Conservation (phyloP, 2,113 vertebrate species). For the Euleptes europaea region DNA sequence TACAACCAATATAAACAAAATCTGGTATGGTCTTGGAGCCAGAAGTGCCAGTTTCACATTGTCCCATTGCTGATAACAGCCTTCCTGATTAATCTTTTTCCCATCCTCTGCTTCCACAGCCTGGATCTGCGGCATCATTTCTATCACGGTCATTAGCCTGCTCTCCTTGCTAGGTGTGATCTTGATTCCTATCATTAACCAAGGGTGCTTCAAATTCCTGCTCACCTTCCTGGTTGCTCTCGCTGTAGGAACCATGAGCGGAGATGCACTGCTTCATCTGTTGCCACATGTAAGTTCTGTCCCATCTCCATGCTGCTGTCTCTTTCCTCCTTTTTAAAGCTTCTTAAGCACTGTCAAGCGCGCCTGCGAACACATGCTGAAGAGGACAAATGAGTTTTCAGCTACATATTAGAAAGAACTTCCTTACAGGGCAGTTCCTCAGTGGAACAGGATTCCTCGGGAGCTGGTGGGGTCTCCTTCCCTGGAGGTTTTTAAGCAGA, state of each 20-base stretch:
- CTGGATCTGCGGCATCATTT: constrained; percentile 93
- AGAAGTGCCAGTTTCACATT: background rate
- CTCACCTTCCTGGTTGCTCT: constrained; percentile 98
- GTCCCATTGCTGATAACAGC: constrained; percentile 44
- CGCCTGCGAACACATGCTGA: too few species aligned
- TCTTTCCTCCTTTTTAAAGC: background rate
- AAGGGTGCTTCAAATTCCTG: constrained; percentile 98
- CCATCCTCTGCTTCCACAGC: constrained; percentile 68
- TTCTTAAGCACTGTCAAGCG: background rate
- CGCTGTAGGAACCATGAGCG: constrained; percentile 97
- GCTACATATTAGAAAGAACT: too few species aligned
- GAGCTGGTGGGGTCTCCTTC: too few species aligned
- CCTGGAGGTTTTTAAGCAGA: too few species aligned
- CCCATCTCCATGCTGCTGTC: background rate
- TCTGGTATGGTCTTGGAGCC: too few species aligned
- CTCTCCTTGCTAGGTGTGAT: constrained; percentile 95
- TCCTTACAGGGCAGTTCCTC: too few species aligned
- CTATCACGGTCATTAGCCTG: constrained; percentile 98
- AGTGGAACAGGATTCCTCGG: too few species aligned
- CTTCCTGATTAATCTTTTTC: constrained; percentile 58
- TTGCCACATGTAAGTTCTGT: constrained; percentile 89
- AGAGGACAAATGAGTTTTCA: too few species aligned
- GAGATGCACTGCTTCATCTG: constrained; percentile 95
- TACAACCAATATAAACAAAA: too few species aligned
- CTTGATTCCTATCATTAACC: constrained; percentile 95